Evolutionary conservation across 2,113 vertebrate genomes (phyloP).

Genomic region (human): GRCh38 chr12:60145001-60145500

Average conservation of each 20-base stretch:
- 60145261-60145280: not conserved
- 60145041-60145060: not conserved
- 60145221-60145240: not conserved
- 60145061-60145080: not conserved
- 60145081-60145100: not conserved
- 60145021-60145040: not conserved
- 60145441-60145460: not conserved
- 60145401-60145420: not conserved
- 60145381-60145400: not conserved
- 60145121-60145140: not conserved
- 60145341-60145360: not conserved
- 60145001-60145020: not conserved
- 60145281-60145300: conserved; percentile 1
- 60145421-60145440: not conserved
- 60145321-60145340: not conserved
- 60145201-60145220: not conserved
- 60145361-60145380: not conserved
- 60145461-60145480: not conserved
- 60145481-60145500: not conserved
- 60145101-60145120: not conserved
- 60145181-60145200: not conserved
- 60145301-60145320: not conserved
- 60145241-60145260: not conserved
- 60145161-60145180: not conserved
- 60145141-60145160: not conserved